Base-by-base conservation (phyloP, 2,113 vertebrate species). In the Ochotona curzoniae region DNA sequence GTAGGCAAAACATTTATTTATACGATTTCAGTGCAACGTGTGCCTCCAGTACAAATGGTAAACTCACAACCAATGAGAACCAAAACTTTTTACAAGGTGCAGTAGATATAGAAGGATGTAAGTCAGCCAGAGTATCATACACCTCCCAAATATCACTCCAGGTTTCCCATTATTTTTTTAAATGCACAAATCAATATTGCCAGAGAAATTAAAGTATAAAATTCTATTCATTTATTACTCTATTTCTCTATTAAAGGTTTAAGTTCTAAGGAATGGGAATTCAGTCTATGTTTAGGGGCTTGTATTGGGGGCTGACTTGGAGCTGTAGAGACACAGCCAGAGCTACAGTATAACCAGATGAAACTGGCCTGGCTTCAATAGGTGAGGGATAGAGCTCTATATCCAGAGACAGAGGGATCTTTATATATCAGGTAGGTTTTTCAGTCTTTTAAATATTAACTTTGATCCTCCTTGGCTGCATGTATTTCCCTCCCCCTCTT, bases 1-100 rank as follows among this genome's bases (percentile, higher is more conserved):
- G 78, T 87, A 92, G 96, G 83, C 44, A 92, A 89, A 95, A 96
- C 60, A 25, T 95, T 93, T 97, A 69, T 89, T 97, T 93, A 21
- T 82, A 94, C 76, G 51, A 97, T 93, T 96, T 96, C 94, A 88
- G 49, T 95, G 91, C 93, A 90, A 93, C 64, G n/a, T 76, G 74
- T 90, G 93, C 94, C 57, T 92, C 28, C 87, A 88, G 47, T 88
- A 84, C 85, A 96, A 95, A 96, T 74, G 30, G 74, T 23, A 90
- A 96, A 93, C 32, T 38, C 67, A 93, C 26, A 89, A 30, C 35
- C 54, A 30, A 90, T 90, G 81, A 44, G 91, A 81, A 60, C 0
- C 12, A 78, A 74, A 96, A 95, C 84, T 49, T 35, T 95, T 95
- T 95, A 96, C 66, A 83, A 28, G n/a, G 86, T 1, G 20, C 32